These are phyloP conservation scores for Stegodyphus dumicola DNA, from an alignment of 1,140 invertebrate genomes.

Conservation along the genomic window DNA sequence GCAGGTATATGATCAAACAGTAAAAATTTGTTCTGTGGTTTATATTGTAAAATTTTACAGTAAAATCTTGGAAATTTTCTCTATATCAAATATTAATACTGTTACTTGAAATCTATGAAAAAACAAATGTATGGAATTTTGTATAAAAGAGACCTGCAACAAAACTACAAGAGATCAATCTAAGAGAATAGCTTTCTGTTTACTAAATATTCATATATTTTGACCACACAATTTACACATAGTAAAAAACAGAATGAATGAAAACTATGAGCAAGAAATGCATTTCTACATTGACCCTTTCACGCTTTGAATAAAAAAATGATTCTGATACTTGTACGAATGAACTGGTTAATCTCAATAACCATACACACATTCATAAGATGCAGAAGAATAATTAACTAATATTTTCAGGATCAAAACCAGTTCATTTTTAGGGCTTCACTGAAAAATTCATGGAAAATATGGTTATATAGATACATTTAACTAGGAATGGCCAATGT, in stretches of 20 bases:
- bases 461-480: slow-evolving; percentile 35
- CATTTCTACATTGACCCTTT: slow-evolving; percentile 49
- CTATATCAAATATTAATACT: background rate
- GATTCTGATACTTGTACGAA: slow-evolving; percentile 39
- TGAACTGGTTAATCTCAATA: slow-evolving; percentile 29
- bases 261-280: slow-evolving; percentile 58
- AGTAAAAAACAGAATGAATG: slow-evolving; percentile 52
- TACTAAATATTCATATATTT: slow-evolving; percentile 51
- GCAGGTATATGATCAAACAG: slow-evolving; percentile 39
- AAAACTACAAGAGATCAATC: slow-evolving; percentile 55
- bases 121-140: background rate
- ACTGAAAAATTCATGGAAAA: slow-evolving; percentile 30
- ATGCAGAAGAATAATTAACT: slow-evolving; percentile 17
- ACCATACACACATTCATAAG: slow-evolving; percentile 35
- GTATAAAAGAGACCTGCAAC: slow-evolving; percentile 36
- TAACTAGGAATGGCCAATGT: slow-evolving; percentile 34
- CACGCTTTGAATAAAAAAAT: slow-evolving; percentile 52
- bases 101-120: background rate
- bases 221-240: slow-evolving; percentile 53
- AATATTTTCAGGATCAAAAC: background rate
- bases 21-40: slow-evolving; percentile 4
- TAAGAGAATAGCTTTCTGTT: slow-evolving; percentile 25
- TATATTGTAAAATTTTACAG: background rate
- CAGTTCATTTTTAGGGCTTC: background rate
- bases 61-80: background rate